Conservation (phyloP, 2,113 vertebrate species). For the Oenanthe oenanthe region DNA sequence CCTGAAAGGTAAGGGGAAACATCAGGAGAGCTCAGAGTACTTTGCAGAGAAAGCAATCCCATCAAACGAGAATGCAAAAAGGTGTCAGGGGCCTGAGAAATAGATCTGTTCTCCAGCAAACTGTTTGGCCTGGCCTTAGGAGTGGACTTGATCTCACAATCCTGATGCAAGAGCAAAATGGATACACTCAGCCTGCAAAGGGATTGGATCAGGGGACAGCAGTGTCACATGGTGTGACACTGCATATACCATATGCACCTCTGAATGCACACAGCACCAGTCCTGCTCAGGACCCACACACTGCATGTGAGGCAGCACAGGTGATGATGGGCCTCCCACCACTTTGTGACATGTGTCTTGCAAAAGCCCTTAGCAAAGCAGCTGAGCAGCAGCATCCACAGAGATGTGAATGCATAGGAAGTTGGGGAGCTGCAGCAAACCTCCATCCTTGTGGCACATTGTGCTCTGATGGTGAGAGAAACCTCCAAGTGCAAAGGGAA, state of each 20-base stretch:
- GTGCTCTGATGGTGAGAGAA: not conserved
- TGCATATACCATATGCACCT: not conserved
- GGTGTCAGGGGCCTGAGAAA: not conserved
- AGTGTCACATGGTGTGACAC: too few species aligned
- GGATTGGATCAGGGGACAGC: not conserved
- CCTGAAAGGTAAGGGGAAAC: not conserved
- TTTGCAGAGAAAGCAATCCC: conserved; percentile 2
- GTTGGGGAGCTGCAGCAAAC: accelerated
- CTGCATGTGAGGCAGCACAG: not conserved
- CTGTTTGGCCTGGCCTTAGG: not conserved
- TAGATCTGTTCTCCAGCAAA: not conserved
- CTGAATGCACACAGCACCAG: not conserved
- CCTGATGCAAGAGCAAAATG: not conserved
- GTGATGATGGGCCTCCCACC: accelerated
- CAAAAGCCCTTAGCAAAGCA: not conserved
- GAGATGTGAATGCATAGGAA: not conserved
- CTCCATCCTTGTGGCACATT: accelerated
- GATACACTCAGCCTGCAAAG: not conserved
- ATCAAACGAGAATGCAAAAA: not conserved
- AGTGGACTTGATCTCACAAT: not conserved
- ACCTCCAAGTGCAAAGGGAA: not conserved
- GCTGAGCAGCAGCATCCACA: not conserved
- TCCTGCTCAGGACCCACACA: not conserved
- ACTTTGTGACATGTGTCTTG: not conserved
- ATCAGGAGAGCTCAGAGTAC: not conserved